Conservation (phyloP, 2,113 vertebrate genomes). For the Oryzias melastigma region DNA sequence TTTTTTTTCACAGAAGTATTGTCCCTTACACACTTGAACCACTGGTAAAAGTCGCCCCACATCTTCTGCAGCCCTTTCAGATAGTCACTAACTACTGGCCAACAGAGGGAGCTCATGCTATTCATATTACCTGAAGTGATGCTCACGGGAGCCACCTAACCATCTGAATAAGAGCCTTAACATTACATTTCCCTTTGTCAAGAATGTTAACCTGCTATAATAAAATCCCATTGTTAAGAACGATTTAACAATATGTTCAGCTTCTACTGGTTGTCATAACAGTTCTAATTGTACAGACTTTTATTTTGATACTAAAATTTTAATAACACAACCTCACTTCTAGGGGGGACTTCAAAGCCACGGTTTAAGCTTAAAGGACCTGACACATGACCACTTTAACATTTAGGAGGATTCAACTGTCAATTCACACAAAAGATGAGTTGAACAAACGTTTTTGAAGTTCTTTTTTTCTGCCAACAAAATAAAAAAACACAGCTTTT, state of each 20-base stretch:
- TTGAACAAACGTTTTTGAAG: too few species aligned
- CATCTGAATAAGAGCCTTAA: neutral
- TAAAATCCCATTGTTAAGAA: neutral
- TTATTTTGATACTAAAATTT: too few species aligned
- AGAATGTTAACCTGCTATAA: neutral
- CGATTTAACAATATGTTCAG: neutral
- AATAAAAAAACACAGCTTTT: too few species aligned
- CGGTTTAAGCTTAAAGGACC: too few species aligned
- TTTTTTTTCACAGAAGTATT: constrained; percentile 9
- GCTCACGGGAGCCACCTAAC: neutral
- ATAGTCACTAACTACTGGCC: constrained; percentile 7
- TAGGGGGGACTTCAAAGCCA: too few species aligned
- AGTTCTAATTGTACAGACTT: neutral
- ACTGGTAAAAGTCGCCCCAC: constrained; percentile 22
- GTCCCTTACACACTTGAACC: constrained; percentile 27
- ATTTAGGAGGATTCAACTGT: too few species aligned
- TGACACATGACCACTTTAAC: too few species aligned
- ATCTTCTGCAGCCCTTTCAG: neutral
- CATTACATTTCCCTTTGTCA: neutral
- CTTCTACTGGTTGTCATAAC: neutral
- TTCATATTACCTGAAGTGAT: constrained; percentile 36
- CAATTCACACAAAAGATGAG: too few species aligned
- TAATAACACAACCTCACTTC: too few species aligned
- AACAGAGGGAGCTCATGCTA: constrained; percentile 76
- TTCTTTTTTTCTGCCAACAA: too few species aligned